Evolutionary conservation across 1,140 invertebrate genomes (phyloP).

Genomic region (Polypedilum pembai): DNA sequence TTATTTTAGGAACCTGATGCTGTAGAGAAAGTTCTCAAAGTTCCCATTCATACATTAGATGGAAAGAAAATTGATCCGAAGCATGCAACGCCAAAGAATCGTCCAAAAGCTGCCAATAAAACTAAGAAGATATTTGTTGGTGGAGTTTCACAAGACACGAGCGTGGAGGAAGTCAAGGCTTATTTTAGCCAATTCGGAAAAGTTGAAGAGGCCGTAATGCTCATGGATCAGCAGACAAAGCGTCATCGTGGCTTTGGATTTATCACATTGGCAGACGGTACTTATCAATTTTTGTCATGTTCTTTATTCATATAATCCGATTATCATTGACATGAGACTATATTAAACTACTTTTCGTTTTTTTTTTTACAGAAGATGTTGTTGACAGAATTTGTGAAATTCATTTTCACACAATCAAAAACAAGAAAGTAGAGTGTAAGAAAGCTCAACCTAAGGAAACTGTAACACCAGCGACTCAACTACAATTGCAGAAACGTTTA

Average conservation of each 20-base stretch:
- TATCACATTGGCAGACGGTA: slow-evolving; percentile 78
- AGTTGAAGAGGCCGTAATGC: slow-evolving; percentile 86
- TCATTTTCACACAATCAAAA: slow-evolving; percentile 87
- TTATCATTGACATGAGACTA: not conserved
- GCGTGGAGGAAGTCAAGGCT: slow-evolving; percentile 81
- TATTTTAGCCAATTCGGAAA: slow-evolving; percentile 89
- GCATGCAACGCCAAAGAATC: slow-evolving; percentile 83
- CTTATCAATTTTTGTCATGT: too few species aligned
- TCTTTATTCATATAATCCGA: too few species aligned
- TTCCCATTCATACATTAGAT: slow-evolving; percentile 84
- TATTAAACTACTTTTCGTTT: not conserved
- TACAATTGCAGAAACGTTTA: slow-evolving; percentile 63
- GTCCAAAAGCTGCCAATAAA: slow-evolving; percentile 74
- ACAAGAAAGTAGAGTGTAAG: slow-evolving; percentile 89
- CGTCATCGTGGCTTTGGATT: slow-evolving; percentile 85
- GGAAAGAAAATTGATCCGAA: slow-evolving; percentile 93
- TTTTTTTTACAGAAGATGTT: slow-evolving; percentile 54
- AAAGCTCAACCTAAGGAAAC: slow-evolving; percentile 88
- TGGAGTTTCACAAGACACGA: slow-evolving; percentile 84
- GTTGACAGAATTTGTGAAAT: slow-evolving; percentile 87
- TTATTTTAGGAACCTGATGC: slow-evolving; percentile 58
- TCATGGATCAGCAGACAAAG: slow-evolving; percentile 91
- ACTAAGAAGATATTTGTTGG: slow-evolving; percentile 91
- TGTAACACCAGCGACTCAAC: slow-evolving; percentile 61
- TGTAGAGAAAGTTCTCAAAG: slow-evolving; percentile 81